Base-by-base conservation (phyloP, 2,888 invertebrate species). In the Lepidonotus clava region DNA sequence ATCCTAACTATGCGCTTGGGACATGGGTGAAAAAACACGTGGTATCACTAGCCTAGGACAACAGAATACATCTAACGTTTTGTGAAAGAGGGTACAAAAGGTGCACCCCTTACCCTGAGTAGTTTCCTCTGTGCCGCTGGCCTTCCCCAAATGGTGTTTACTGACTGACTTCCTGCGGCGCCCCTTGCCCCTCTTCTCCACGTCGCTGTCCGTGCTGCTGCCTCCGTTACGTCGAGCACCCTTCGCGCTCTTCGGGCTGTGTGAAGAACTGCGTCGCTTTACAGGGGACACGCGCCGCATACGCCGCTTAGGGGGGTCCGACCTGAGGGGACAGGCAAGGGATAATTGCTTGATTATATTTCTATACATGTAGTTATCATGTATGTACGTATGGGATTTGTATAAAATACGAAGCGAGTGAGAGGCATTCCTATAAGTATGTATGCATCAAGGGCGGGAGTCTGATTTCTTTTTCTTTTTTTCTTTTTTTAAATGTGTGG, bases 181-280 rank as follows among this genome's bases (percentile, higher is more conserved):
- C 14, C 6, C 67, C 34, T 71, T 85, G 34, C n/a, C 24, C 21
- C 66, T 24, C 51, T 71, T 85, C 34, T 83, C 83, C 5, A 34
- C 83, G 8, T 85, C 85, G 32, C 85, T 71, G 36, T 85, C 85
- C 14, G 67, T 85, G 71, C 71, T 71, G 41, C 71, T 85, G 71
- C 86, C 77, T 1, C 46, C 86, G 38, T 53, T 36, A 18, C 56
- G 51, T 34, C 56, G 14, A 0, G 32, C 36, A 6, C 36, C 41
- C 40, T 77, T 86, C n/a, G 36, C 56, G 32, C 53, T 77, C 56
- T 86, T 86, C 14, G 86, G 86, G 32, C 80, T 80, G 36, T 56
- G 86, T 14, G 86, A 77, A 0, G 86, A 51, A 56, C 77, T 56
- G 28, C 77, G 51, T 6, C 61, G 34, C 41, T 86, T 86, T 21